Evolutionary conservation across 2,113 vertebrate genomes (phyloP).

Genomic region (Murina feae): DNA sequence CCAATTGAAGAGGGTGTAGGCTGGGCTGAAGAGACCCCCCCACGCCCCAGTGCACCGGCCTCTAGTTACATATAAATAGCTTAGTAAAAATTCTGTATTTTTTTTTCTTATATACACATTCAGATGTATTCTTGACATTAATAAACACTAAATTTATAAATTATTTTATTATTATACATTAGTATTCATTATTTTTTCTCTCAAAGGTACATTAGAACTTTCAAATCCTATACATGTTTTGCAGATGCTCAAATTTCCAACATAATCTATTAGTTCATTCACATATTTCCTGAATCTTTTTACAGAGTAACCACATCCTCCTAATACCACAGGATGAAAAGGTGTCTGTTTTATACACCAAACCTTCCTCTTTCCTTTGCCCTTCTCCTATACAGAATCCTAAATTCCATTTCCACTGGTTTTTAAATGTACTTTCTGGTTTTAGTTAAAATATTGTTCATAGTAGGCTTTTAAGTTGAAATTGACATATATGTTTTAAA

Average conservation of each 20-base stretch:
- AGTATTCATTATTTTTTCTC: background rate
- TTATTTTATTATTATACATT: background rate
- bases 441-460: background rate
- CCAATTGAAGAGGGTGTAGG: too few relatives aligned
- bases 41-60: too few relatives aligned
- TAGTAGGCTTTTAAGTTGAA: background rate
- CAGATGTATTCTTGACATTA: background rate
- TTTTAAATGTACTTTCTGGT: background rate
- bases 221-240: background rate
- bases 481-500: background rate
- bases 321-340: fast-evolving
- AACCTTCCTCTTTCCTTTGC: background rate
- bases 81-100: background rate
- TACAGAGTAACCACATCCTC: fast-evolving
- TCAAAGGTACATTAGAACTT: background rate
- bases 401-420: background rate
- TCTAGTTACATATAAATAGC: background rate
- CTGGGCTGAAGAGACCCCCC: too few relatives aligned
- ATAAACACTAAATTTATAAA: background rate
- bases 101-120: background rate
- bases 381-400: fast-evolving
- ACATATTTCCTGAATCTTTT: background rate
- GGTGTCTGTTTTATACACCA: background rate
- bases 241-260: background rate
- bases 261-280: background rate